phyloP scores from a whole-genome alignment of 2,888 invertebrate species.

The Drosophila formosana region DNA sequence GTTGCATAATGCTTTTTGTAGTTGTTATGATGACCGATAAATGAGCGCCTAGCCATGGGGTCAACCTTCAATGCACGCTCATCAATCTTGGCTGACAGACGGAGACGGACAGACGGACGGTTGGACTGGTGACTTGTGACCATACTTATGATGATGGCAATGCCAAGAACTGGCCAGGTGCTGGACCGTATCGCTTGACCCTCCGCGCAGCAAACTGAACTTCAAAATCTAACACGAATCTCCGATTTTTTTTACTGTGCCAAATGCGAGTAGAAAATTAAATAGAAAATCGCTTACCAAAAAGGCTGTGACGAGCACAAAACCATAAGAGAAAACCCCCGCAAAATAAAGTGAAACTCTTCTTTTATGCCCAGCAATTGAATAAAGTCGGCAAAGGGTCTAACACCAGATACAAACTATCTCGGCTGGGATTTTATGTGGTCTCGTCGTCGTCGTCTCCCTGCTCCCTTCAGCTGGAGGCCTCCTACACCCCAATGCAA shows the following conservation, averaged over 20 bases:
- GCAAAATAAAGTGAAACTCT: conserved; percentile 65
- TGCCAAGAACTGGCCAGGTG: conserved; percentile 72
- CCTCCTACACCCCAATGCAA: conserved; percentile 2
- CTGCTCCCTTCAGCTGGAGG: neutral
- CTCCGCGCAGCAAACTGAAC: conserved; percentile 5
- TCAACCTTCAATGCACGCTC: conserved; percentile 55
- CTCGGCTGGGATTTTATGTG: neutral
- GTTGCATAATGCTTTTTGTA: conserved; percentile 63
- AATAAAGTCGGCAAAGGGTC: conserved; percentile 49
- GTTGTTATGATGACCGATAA: conserved; percentile 46
- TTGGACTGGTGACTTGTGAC: neutral
- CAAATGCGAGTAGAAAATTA: conserved; percentile 17
- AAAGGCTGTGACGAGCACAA: conserved; percentile 2
- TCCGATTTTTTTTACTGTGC: conserved; percentile 13
- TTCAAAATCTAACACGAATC: conserved; percentile 18
- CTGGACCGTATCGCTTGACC: conserved; percentile 53
- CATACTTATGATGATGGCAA: conserved; percentile 44
- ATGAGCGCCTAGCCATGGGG: conserved; percentile 23
- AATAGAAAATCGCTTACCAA: conserved; percentile 32
- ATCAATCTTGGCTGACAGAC: conserved; percentile 63
- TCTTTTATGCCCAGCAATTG: conserved; percentile 57
- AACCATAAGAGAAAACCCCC: neutral
- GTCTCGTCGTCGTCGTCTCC: neutral
- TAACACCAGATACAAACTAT: neutral
- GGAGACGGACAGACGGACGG: neutral